phyloP scores from a whole-genome alignment of 2,113 vertebrate species.

The Scytalopus superciliaris region DNA sequence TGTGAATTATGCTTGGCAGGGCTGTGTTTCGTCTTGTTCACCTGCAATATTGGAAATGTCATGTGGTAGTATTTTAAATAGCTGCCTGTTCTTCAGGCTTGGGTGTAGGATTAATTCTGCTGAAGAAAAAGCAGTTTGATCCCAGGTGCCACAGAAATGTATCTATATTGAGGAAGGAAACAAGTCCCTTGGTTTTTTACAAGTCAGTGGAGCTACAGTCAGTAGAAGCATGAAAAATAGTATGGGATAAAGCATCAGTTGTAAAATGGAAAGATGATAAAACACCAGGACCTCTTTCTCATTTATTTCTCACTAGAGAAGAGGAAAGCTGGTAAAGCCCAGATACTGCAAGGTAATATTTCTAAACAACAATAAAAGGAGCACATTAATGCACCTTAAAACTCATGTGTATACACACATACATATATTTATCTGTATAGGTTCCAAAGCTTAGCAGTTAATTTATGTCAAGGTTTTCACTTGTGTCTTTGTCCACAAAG shows the following conservation, averaged over 20 bases:
- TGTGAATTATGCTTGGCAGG: background rate
- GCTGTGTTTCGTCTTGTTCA: background rate
- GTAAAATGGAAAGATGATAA: slow-evolving; percentile 9
- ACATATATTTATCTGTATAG: background rate
- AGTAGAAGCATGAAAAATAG: slow-evolving; percentile 3
- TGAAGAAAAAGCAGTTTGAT: slow-evolving; percentile 7
- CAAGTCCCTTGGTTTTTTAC: background rate
- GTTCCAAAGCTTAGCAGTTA: background rate
- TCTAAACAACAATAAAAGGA: background rate
- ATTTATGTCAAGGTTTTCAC: background rate
- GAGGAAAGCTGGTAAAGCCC: background rate
- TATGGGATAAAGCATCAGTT: slow-evolving; percentile 16
- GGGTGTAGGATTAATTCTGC: background rate
- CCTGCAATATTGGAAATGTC: background rate
- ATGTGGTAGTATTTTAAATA: background rate
- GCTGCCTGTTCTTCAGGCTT: slow-evolving; percentile 33
- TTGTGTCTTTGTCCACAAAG: background rate
- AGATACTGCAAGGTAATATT: background rate
- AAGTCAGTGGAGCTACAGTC: slow-evolving; percentile 39
- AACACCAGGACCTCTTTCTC: background rate
- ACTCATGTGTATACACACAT: rapidly evolving
- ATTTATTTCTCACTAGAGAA: slow-evolving; percentile 7
- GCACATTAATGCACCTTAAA: background rate
- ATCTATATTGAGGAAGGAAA: slow-evolving; percentile 1
- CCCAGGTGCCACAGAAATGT: background rate